Base-by-base conservation (phyloP, 2,888 invertebrate species). In the Hyles lineata region DNA sequence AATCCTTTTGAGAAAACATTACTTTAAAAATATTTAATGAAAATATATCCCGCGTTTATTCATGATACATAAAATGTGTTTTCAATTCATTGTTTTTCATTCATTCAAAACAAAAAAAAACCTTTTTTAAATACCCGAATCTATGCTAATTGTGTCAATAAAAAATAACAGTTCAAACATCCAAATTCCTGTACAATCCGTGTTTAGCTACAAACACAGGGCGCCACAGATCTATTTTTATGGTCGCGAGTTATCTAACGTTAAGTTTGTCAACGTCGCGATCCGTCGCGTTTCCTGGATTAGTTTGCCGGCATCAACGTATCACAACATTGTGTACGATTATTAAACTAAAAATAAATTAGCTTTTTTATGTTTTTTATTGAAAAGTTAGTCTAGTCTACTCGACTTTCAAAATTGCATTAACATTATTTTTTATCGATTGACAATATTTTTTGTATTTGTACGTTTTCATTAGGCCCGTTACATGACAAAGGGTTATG, bases 201-300 rank as follows among this genome's bases (percentile, higher is more conserved):
- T 61, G 43, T 29, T 29, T 63, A 21, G 63, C 21, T 9, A 43
- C 35, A 11, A 43, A 21, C n/a, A 62, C 9, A 19, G 62, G 63
- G 63, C 29, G 17, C 67, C 23, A 7, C 67, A 67, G 43, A 67
- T 67, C 67, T 67, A 67, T 67, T 67, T 67, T 67, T 50, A 67
- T 43, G 55, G 19, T 0, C 8, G 4, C 43, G 23, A 50, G 21
- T 35, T 67, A 67, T 67, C 50, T 43, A n/a, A 6, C 43, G 63
- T 15, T 21, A 5, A 35, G 67, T 76, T 72, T 72, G 74, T 76
- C 73, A 73, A 67, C 50, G 67, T 67, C 67, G 23, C n/a, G 61
- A 61, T 61, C 61, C 61, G 43, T 21, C 43, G 21, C 63, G 63
- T 63, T 63, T 74, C 74, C 74, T 59, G 74, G 72, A 74, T 74